Evolutionary conservation across 2,113 vertebrate genomes (phyloP).

Genomic region (Oxygymnocypris stewartii): DNA sequence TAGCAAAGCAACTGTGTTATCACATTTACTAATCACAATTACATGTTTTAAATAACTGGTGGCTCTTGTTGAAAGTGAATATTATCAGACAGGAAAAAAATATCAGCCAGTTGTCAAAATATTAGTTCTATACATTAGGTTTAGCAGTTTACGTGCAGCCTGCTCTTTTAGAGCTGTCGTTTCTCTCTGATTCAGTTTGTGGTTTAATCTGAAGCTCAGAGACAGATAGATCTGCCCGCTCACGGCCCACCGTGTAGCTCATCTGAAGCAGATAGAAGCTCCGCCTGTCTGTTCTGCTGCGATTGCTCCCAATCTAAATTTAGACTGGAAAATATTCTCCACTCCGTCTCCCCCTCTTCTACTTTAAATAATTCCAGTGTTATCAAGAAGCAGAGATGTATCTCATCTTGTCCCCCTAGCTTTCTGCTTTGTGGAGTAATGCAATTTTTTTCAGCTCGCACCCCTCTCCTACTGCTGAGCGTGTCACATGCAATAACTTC

Average conservation of each 20-base stretch:
- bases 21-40: not conserved
- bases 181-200: not conserved
- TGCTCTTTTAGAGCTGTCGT: not conserved
- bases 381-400: slow-evolving; percentile 64
- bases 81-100: not conserved
- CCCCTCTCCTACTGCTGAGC: slow-evolving; percentile 31
- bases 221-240: slow-evolving; percentile 12
- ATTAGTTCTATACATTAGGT: not conserved
- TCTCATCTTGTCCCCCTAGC: slow-evolving; percentile 50
- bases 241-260: slow-evolving; percentile 11
- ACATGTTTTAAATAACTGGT: not conserved
- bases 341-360: slow-evolving; percentile 59
- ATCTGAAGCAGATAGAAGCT: slow-evolving; percentile 56
- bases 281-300: slow-evolving; percentile 57
- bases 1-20: not conserved
- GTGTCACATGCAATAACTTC: slow-evolving; percentile 70
- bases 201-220: slow-evolving; percentile 15
- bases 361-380: slow-evolving; percentile 70
- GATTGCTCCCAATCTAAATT: slow-evolving; percentile 73
- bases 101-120: not conserved
- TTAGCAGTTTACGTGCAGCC: not conserved
- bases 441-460: slow-evolving; percentile 31
- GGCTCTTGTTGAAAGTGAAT: not conserved
- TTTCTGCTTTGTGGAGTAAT: slow-evolving; percentile 48
- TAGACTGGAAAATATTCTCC: slow-evolving; percentile 68